Percentiles rank a stretch among this genome's conserved stretches.
These are phyloP conservation scores for Xanthostigma xanthostigma DNA, from an alignment of 2,888 invertebrate genomes.

Conservation along the genomic window DNA sequence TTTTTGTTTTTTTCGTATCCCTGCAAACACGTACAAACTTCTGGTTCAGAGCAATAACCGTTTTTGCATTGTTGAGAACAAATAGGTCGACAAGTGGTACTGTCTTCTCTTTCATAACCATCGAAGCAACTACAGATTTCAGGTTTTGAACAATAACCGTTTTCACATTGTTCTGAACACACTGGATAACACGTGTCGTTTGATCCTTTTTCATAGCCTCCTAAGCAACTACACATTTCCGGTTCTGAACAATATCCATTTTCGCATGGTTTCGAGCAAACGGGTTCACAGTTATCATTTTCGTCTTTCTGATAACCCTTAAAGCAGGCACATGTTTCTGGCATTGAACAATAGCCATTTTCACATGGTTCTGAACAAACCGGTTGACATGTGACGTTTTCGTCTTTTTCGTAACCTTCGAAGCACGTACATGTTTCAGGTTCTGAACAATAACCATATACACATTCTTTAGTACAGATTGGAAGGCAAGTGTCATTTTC, in stretches of 20 bases:
- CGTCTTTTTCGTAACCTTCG: conserved; percentile 21
- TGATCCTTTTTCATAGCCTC: conserved; percentile 12
- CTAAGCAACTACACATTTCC: conserved; percentile 12
- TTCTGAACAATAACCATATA: conserved; percentile 30
- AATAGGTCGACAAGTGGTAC: not conserved
- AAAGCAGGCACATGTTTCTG: conserved; percentile 30
- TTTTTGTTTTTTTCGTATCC: conserved; percentile 5
- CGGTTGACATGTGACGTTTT: conserved; percentile 12
- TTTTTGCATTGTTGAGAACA: conserved; percentile 5
- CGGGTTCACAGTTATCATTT: conserved; percentile 17
- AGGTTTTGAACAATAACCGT: conserved; percentile 24
- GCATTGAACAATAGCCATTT: conserved; percentile 23
- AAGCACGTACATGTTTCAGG: conserved; percentile 26
- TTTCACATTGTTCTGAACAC: conserved; percentile 9
- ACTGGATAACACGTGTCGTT: conserved; percentile 13
- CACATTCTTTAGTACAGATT: conserved; percentile 28
- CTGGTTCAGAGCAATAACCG: conserved; percentile 7
- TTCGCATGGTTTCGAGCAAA: conserved; percentile 10
- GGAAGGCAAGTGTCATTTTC: conserved; percentile 24
- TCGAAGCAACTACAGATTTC: conserved; percentile 28
- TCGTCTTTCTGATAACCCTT: conserved; percentile 33
- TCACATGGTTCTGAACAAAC: conserved; percentile 7
- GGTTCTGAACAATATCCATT: conserved; percentile 12
- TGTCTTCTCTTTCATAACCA: not conserved
- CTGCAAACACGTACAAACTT: conserved; percentile 9